Evolutionary conservation across 2,888 invertebrate genomes (phyloP).

Genomic region (Brenthis daphne): DNA sequence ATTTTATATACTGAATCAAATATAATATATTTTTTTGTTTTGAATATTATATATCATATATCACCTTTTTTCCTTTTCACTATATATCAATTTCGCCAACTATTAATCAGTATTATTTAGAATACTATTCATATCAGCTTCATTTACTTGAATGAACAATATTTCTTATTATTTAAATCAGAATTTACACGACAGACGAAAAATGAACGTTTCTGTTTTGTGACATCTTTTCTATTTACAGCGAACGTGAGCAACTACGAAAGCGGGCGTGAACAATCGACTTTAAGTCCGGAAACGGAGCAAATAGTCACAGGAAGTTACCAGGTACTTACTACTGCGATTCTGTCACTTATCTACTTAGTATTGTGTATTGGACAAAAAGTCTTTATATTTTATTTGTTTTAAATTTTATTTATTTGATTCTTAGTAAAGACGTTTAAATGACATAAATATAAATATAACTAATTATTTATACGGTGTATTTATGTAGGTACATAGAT

Average conservation of each 20-base stretch:
- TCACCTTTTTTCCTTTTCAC: too few species aligned
- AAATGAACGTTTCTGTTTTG: slow-evolving; percentile 24
- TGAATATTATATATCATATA: too few species aligned
- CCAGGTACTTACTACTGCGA: slow-evolving; percentile 58
- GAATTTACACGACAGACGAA: background rate
- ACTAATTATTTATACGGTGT: too few species aligned
- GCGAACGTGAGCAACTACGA: slow-evolving; percentile 73
- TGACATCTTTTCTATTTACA: slow-evolving; percentile 58
- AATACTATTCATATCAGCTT: background rate
- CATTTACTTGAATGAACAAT: background rate
- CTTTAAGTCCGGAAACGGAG: slow-evolving; percentile 64
- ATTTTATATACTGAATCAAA: too few species aligned
- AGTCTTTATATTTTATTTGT: background rate
- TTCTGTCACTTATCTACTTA: slow-evolving; percentile 22
- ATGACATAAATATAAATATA: too few species aligned
- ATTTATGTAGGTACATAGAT: too few species aligned
- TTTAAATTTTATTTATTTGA: background rate
- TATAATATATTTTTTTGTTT: too few species aligned
- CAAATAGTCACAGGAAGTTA: slow-evolving; percentile 60
- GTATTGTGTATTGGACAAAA: background rate
- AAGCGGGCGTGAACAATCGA: slow-evolving; percentile 63
- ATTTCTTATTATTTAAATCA: slow-evolving; percentile 2
- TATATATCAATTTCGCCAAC: too few species aligned
- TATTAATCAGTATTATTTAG: too few species aligned
- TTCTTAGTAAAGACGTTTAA: too few species aligned